Conservation (phyloP, 2,888 invertebrate species). For the Athripsodes cinereus region DNA sequence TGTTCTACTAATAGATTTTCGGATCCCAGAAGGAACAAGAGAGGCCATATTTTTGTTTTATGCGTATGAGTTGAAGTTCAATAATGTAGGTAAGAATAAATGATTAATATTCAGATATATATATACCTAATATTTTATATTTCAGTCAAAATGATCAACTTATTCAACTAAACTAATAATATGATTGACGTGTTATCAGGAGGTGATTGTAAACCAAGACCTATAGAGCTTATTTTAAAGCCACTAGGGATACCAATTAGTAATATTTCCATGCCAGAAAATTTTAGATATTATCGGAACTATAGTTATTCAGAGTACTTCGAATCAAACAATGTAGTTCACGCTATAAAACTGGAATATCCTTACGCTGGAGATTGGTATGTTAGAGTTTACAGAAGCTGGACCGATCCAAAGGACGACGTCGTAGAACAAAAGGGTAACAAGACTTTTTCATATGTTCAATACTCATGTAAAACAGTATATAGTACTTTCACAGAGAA, state of each 20-base stretch:
- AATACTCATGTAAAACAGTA: too few relatives aligned
- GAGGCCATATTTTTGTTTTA: background rate
- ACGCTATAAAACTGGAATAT: background rate
- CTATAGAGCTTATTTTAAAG: background rate
- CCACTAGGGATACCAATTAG: background rate
- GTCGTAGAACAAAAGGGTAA: background rate
- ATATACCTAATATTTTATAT: too few relatives aligned
- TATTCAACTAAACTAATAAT: too few relatives aligned
- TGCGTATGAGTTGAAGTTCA: background rate
- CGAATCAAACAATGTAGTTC: background rate
- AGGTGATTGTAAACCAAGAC: background rate
- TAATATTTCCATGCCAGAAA: background rate
- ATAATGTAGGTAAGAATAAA: too few relatives aligned
- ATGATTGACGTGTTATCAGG: background rate
- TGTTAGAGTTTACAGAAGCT: background rate
- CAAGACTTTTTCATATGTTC: too few relatives aligned
- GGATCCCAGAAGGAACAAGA: background rate
- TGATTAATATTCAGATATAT: too few relatives aligned
- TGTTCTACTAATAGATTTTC: background rate
- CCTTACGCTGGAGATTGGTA: constrained; percentile 1
- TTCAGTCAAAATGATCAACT: too few relatives aligned
- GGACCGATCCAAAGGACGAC: constrained; percentile 2
- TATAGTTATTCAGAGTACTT: background rate
- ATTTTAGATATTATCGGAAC: background rate
- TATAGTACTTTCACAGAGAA: too few relatives aligned